Evolutionary conservation across 2,888 invertebrate species (phyloP), one percentile per base, ranked within the genome.

Genomic region (Synanthedon formicaeformis): DNA sequence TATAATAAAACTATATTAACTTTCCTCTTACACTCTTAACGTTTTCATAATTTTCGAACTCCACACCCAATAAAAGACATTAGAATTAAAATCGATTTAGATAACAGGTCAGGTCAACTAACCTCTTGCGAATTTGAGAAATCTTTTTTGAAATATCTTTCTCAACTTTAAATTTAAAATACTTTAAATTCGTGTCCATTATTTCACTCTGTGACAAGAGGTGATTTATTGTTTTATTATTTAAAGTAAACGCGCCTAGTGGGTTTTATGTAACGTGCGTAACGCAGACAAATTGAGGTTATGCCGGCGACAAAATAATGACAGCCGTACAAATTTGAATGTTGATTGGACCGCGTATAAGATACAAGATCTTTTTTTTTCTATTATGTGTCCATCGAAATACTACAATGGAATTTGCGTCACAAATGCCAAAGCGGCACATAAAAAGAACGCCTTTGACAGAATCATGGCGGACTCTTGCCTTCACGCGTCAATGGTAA

Each of bases 191-290:
- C 50, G 50, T 5, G n/a, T 49, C 52, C 52, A 55, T 55, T 56
- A 55, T 55, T 53, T 51, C 51, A 54, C 52, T 48, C 40, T 49
- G 50, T 40, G 50, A 54, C 23, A 41, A 50, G 40, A 8, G 48
- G 53, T 58, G 55, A 60, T 60, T 60, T 59, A 57, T 57, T 18
- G 41, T 50, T 54, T 53, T 53, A 55, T 50, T 56, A 57, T 61
- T 58, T 52, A 62, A 60, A 61, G 51, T 48, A 10, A 55, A 54
- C 18, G 23, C 27, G 23, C 51, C 23, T 52, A 53, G 54, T 49
- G 51, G 2, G 51, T 34, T 57, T 58, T 52, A 55, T 55, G 52
- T 54, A 58, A 58, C 54, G 14, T 8, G 1, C 2, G 18, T 18
- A 18, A 18, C 18, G 27, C 4, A 34, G 34, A 52, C 56, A 53